phyloP scores from a whole-genome alignment of 92 coral and sea anemone species.

The Porites cylindrica region DNA sequence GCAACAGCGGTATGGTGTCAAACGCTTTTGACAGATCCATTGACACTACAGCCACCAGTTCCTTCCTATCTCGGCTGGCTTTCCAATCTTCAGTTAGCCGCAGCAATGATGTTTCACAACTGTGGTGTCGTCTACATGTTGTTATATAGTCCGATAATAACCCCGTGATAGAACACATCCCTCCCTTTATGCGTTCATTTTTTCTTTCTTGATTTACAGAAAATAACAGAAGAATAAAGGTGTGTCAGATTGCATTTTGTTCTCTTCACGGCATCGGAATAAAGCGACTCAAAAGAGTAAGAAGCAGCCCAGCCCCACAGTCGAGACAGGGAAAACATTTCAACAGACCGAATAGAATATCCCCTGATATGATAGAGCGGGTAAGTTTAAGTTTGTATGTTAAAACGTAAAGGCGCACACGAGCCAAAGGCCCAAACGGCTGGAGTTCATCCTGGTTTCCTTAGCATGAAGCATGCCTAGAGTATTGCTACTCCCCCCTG shows the following conservation, averaged over 20 bases:
- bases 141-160: neutral
- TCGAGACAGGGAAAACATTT: neutral
- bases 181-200: neutral
- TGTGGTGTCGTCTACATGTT: neutral
- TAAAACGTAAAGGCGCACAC: no score
- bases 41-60: constrained; percentile 6
- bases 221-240: neutral
- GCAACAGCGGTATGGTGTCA: neutral
- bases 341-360: neutral
- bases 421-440: no score
- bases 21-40: neutral
- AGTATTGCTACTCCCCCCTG: no score
- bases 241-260: neutral
- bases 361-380: neutral
- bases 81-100: neutral
- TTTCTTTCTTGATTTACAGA: neutral
- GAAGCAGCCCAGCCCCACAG: neutral
- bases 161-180: neutral
- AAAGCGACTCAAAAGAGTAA: neutral
- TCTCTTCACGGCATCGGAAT: neutral
- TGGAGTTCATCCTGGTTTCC: no score
- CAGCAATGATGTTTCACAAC: neutral
- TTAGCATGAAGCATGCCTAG: no score
- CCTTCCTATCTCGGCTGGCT: neutral
- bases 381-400: neutral